Evolutionary conservation across 2,113 vertebrate genomes (phyloP).

Genomic region (Zonotrichia leucophrys): DNA sequence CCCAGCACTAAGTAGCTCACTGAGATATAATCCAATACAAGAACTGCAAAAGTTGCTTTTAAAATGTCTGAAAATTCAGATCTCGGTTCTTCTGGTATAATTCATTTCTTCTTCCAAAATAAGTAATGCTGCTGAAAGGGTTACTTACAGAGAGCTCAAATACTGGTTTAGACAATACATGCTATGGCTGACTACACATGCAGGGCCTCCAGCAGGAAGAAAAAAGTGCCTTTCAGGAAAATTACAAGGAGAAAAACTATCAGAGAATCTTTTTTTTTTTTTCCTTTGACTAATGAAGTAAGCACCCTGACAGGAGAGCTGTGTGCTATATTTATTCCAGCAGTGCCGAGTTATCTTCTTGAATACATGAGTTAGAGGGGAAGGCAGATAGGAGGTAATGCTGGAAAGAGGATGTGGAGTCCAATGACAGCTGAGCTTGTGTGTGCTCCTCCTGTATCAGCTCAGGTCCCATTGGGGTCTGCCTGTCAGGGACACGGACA

Average conservation of each 20-base stretch:
- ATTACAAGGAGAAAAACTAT: neutral
- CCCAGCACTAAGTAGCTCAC: neutral
- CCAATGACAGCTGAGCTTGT: neutral
- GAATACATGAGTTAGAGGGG: neutral
- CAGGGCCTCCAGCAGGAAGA: neutral
- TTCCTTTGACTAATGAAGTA: constrained; percentile 35
- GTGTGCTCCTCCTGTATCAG: neutral
- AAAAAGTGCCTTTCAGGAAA: neutral
- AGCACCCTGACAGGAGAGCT: neutral
- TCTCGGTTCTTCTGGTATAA: neutral
- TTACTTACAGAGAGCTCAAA: neutral
- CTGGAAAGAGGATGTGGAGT: neutral
- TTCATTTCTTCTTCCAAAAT: neutral
- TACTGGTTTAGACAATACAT: neutral
- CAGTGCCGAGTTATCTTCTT: neutral
- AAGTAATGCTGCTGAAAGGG: neutral
- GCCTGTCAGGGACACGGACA: neutral
- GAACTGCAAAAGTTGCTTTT: neutral
- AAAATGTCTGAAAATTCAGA: neutral
- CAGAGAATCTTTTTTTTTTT: neutral
- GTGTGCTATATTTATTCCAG: constrained; percentile 10
- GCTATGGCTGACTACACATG: neutral
- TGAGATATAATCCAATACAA: neutral
- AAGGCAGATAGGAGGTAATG: neutral
- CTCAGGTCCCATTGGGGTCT: neutral